These are phyloP conservation scores for Mythimna lalbum DNA, from an alignment of 2,888 invertebrate species.

Conservation along the genomic window DNA sequence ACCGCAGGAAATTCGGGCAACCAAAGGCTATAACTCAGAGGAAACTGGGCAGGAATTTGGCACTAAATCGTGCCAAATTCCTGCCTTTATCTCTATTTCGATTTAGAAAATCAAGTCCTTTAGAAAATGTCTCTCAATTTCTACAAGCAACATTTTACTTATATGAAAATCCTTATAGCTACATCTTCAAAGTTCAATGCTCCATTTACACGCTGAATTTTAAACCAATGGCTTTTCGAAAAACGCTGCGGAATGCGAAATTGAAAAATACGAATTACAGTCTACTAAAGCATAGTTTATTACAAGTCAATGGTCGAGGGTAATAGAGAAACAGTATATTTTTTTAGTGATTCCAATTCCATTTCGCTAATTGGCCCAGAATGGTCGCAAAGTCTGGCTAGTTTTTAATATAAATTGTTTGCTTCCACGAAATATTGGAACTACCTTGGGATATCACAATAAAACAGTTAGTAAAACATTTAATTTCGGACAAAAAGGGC, in stretches of 20 bases:
- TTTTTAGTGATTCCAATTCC: conserved; percentile 56
- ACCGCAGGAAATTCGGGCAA: conserved; percentile 38
- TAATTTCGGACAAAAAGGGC: neutral
- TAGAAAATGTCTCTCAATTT: conserved; percentile 20
- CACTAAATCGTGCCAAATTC: no score
- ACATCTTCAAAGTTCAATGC: conserved; percentile 10
- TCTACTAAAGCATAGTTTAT: conserved; percentile 45
- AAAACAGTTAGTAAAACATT: conserved; percentile 14
- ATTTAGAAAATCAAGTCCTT: conserved; percentile 37
- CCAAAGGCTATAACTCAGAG: conserved; percentile 31
- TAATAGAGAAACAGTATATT: conserved; percentile 41
- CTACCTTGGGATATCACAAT: conserved; percentile 4
- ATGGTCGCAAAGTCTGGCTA: conserved; percentile 52
- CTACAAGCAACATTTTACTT: neutral
- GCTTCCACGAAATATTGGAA: conserved; percentile 34
- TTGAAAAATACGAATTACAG: conserved; percentile 14
- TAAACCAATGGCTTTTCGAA: conserved; percentile 9
- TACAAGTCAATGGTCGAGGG: conserved; percentile 27
- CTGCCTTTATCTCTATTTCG: conserved; percentile 31
- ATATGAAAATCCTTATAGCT: conserved; percentile 3
- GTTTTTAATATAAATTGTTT: conserved; percentile 29
- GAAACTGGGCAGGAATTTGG: conserved; percentile 49
- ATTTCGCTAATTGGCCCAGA: conserved; percentile 69
- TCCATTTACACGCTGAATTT: conserved; percentile 17
- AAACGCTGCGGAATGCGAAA: conserved; percentile 5